Percentiles rank a stretch among this genome's conserved stretches.
These are phyloP conservation scores for Epistrophe grossulariae DNA, from an alignment of 2,888 invertebrate genomes.

Conservation along the genomic window DNA sequence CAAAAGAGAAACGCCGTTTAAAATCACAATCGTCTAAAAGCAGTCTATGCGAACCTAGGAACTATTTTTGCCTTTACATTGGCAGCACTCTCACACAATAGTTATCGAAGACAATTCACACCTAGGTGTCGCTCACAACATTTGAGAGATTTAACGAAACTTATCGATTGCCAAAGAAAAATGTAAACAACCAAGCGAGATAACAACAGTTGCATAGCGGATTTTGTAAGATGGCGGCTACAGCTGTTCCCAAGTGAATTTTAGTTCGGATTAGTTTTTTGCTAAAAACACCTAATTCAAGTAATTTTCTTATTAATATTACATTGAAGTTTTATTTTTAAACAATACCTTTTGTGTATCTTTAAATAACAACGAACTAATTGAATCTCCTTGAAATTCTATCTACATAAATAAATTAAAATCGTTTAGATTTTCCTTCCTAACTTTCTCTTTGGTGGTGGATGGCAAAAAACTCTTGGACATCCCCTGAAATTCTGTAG, in stretches of 20 bases:
- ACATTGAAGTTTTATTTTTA: slow-evolving; percentile 7
- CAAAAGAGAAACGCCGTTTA: too few species aligned
- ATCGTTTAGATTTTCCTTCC: not conserved
- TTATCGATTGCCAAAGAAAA: slow-evolving; percentile 64
- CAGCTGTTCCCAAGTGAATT: slow-evolving; percentile 78
- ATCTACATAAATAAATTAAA: not conserved
- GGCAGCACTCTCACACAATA: slow-evolving; percentile 3
- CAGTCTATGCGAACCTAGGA: too few species aligned
- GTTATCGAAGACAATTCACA: too few species aligned
- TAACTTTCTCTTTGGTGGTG: slow-evolving; percentile 72
- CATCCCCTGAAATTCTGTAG: slow-evolving; percentile 34
- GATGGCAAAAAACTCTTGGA: slow-evolving; percentile 23
- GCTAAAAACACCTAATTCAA: slow-evolving; percentile 77
- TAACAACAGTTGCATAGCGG: slow-evolving; percentile 66
- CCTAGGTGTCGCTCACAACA: slow-evolving; percentile 15
- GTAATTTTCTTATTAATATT: slow-evolving; percentile 74
- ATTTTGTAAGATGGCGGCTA: slow-evolving; percentile 79
- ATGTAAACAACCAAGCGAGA: slow-evolving; percentile 76
- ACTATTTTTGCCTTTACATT: too few species aligned
- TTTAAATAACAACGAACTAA: not conserved
- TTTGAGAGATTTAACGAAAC: slow-evolving; percentile 44
- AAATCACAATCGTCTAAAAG: too few species aligned
- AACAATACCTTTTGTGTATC: not conserved
- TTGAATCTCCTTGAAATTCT: not conserved
- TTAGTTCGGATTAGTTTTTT: slow-evolving; percentile 76